A percentile compares a stretch with the other conserved stretches of the same genome.
Evolutionary conservation across 2,888 invertebrate genomes (phyloP).

Genomic region (Lithophane ornitopus): DNA sequence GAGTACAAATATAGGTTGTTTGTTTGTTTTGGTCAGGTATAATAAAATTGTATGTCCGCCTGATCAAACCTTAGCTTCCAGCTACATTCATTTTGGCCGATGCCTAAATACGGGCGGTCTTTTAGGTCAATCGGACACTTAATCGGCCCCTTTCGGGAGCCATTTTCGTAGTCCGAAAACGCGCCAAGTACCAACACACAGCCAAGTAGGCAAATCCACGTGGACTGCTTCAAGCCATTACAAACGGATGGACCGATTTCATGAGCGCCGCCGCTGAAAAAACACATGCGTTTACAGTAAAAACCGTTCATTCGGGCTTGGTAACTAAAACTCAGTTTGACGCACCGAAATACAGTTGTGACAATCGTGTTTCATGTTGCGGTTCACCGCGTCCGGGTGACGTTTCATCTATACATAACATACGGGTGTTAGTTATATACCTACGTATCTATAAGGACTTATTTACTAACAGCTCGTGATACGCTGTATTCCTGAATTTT

Average conservation of each 20-base stretch:
- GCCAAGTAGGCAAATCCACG: not conserved
- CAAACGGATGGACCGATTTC: not conserved
- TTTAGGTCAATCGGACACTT: conserved; percentile 33
- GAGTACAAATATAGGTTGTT: conserved; percentile 26
- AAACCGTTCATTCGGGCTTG: conserved; percentile 28
- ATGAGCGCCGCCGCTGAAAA: not conserved
- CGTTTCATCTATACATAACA: conserved; percentile 12
- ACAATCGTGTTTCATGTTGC: conserved; percentile 31
- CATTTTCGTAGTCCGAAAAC: conserved; percentile 14
- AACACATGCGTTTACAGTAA: conserved; percentile 16
- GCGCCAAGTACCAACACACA: not conserved
- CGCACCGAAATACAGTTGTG: conserved; percentile 47
- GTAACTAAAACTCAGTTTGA: conserved; percentile 17
- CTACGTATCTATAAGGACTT: not conserved
- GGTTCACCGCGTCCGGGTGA: conserved; percentile 52
- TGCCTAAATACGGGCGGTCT: conserved; percentile 29
- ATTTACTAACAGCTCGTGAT: conserved; percentile 10
- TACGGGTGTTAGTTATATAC: conserved; percentile 7
- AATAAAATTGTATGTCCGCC: not conserved
- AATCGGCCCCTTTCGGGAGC: conserved; percentile 9
- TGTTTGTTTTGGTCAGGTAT: conserved; percentile 17
- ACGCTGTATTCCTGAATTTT: not conserved
- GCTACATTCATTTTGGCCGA: not conserved
- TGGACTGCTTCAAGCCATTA: not conserved
- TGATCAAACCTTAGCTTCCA: not conserved